These are phyloP conservation scores for Poeciliopsis presidionis DNA, from an alignment of 2,797 vertebrate species.

Conservation along the genomic window DNA sequence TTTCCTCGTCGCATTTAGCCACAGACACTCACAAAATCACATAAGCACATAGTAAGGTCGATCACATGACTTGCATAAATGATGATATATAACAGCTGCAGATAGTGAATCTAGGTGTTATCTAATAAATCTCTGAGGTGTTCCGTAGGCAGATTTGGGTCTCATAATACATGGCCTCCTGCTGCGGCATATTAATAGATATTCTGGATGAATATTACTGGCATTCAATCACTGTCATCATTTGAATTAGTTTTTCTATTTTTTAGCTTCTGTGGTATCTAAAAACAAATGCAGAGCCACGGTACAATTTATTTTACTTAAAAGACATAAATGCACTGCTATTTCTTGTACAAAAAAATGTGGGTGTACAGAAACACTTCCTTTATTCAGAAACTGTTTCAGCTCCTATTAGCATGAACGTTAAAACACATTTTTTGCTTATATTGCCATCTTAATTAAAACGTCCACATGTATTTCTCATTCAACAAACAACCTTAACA, in stretches of 20 bases:
- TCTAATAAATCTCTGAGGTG: slow-evolving; percentile 59
- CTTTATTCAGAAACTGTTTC: neutral
- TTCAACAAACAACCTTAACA: too few species aligned
- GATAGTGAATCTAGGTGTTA: slow-evolving; percentile 72
- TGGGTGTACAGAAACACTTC: neutral
- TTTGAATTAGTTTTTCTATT: slow-evolving; percentile 24
- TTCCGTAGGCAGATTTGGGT: slow-evolving; percentile 43
- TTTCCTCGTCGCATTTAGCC: slow-evolving; percentile 15
- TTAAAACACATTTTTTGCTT: neutral
- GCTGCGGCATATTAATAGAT: slow-evolving; percentile 60
- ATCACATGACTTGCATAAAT: slow-evolving; percentile 58
- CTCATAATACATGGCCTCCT: slow-evolving; percentile 44
- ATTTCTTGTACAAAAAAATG: neutral
- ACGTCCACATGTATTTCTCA: neutral
- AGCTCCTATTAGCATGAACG: neutral
- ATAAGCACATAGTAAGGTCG: slow-evolving; percentile 23
- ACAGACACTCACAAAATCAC: slow-evolving; percentile 11
- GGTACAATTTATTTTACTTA: slow-evolving; percentile 15
- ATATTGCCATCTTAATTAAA: neutral
- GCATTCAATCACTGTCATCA: slow-evolving; percentile 49
- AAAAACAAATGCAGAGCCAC: slow-evolving; percentile 17
- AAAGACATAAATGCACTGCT: slow-evolving; percentile 15
- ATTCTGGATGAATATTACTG: slow-evolving; percentile 51
- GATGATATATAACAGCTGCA: slow-evolving; percentile 69
- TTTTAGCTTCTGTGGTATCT: slow-evolving; percentile 8